Conservation (phyloP, 2,113 vertebrate species). For the Pandion haliaetus region DNA sequence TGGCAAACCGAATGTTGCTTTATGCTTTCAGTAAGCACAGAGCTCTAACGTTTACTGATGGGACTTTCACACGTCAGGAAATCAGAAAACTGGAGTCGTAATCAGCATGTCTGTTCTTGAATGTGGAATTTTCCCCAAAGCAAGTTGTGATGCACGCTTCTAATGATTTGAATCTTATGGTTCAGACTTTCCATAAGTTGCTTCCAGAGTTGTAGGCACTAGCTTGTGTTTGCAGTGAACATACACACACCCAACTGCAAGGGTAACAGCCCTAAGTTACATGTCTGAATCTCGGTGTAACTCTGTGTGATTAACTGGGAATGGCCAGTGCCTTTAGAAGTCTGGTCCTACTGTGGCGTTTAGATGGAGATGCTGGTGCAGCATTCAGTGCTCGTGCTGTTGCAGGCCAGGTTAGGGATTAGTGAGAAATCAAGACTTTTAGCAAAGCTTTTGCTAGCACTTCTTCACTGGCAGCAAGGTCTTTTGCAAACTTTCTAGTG, state of each 20-base stretch:
- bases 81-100: not conserved
- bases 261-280: not conserved
- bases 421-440: not conserved
- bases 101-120: slow-evolving; percentile 51
- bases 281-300: not conserved
- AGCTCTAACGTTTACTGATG: not conserved
- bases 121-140: slow-evolving; percentile 55
- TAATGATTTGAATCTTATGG: not conserved
- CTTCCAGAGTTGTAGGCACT: not conserved
- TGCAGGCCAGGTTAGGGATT: not conserved
- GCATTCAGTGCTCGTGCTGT: fast-evolving
- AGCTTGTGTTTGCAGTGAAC: not conserved
- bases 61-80: slow-evolving; percentile 5
- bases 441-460: not conserved
- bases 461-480: not conserved
- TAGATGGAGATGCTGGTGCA: not conserved
- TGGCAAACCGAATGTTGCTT: not conserved
- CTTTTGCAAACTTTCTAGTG: not conserved
- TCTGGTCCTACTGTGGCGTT: not conserved
- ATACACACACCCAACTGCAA: not conserved
- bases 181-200: slow-evolving; percentile 35
- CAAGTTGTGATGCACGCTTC: not conserved
- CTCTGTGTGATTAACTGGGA: not conserved
- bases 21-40: not conserved
- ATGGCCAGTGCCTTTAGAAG: not conserved